Percentiles rank a stretch among this genome's conserved stretches.
Conservation (phyloP, 2,888 invertebrate species). For the Cosmopolites sordidus region DNA sequence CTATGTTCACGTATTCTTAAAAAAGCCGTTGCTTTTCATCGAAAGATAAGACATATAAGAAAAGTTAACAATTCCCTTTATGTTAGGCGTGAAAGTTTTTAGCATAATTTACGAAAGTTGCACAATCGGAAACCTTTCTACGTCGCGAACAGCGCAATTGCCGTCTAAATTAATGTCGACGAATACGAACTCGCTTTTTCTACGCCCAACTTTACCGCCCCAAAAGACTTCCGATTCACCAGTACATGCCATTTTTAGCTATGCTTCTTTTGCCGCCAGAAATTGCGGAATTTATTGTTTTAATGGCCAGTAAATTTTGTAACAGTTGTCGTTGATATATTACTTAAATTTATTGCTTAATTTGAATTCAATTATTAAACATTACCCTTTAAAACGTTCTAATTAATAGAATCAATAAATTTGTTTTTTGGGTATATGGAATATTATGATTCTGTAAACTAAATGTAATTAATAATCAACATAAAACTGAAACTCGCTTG, state of each 20-base stretch:
- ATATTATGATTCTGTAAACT: no score
- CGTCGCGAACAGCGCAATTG: constrained; percentile 21
- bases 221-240: constrained; percentile 6
- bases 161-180: constrained; percentile 17
- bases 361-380: no score
- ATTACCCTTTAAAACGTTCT: no score
- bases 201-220: constrained; percentile 13
- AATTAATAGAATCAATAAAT: no score
- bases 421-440: no score
- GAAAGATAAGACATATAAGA: no score
- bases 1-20: no score
- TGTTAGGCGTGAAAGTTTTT: constrained; percentile 11
- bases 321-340: constrained; percentile 18
- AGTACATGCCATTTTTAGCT: constrained; percentile 12
- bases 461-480: no score
- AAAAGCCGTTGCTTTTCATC: no score
- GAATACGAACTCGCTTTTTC: constrained; percentile 15
- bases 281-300: constrained; percentile 13
- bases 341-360: not conserved
- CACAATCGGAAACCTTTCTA: constrained; percentile 14
- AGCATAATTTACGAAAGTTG: constrained; percentile 21
- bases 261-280: not conserved
- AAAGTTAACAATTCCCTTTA: no score
- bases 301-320: constrained; percentile 16
- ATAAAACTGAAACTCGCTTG: no score